Base-by-base conservation (phyloP, 2,113 vertebrate species). In the Anser cygnoides region DNA sequence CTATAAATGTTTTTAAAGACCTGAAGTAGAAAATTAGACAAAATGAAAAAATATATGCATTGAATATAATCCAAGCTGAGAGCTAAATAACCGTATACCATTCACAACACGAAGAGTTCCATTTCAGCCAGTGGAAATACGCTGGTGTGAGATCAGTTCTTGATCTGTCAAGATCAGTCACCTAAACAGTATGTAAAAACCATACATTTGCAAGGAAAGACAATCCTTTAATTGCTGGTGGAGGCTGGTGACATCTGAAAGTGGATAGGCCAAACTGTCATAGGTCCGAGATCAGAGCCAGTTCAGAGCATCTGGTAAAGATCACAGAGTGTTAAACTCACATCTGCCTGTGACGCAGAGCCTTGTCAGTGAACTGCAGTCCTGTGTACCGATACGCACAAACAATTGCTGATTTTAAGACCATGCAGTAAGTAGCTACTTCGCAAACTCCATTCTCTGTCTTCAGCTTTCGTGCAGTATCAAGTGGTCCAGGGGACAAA, bases 191-290 rank as follows among this genome's bases (percentile, higher is more conserved):
- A 26, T 6, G 18, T 61, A 75, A 81, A 90, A 78, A 4, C 26
- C 83, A 61, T 49, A 28, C 13, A 11, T 92, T 89, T 80, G 33
- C 43, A 84, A 75, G 41, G 83, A 77, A 92, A 94, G 90, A 44
- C 73, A 84, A 13, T 75, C 83, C 26, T 43, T 71, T 93, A 62
- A 82, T 84, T 87, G 73, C 86, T 87, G 31, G 44, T 29, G 79
- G 80, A 96, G 90, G 66, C 90, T 96, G 92, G 77, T 96, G 96
- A 97, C 95, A 96, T 93, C 87, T 92, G 92, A 87, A 97, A 97
- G 95, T 96, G 92, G 90, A 76, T 33, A 91, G 84, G 70, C 83
- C 82, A 84, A 92, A 90, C 92, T 92, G 90, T 87, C 83, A 10
- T 15, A 72, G 71, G 86, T 61, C 61, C 61, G 55, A 90, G 85